Evolutionary conservation across 2,113 vertebrate genomes (phyloP).

Genomic region (Tychaedon coryphoeus): DNA sequence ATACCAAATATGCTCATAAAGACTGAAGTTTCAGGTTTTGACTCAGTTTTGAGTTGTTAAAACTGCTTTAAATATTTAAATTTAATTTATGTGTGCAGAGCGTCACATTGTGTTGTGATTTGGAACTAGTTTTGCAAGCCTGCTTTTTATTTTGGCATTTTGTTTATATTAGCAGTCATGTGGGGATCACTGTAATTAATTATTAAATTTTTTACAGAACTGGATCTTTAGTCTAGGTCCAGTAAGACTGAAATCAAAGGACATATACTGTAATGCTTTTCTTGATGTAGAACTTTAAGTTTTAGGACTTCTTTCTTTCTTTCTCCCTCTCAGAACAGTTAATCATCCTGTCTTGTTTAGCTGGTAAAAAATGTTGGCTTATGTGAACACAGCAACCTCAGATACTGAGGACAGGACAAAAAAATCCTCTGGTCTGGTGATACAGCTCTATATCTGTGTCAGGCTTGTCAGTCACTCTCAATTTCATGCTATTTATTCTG

Average conservation of each 20-base stretch:
- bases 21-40: neutral
- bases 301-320: neutral
- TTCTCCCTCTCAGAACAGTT: neutral
- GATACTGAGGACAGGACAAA: neutral
- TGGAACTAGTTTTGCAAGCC: neutral
- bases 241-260: neutral
- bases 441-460: neutral
- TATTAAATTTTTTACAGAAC: neutral
- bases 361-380: neutral
- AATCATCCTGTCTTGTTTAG: neutral
- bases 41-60: neutral
- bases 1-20: neutral
- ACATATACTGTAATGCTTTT: neutral
- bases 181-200: neutral
- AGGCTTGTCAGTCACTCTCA: neutral
- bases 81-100: neutral
- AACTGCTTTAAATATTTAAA: neutral
- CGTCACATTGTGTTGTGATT: neutral
- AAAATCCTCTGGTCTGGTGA: neutral
- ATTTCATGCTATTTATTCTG: neutral
- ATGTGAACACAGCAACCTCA: neutral
- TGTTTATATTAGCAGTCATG: neutral
- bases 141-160: neutral
- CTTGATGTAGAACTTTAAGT: neutral
- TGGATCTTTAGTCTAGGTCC: neutral